Conservation (phyloP, 2,888 invertebrate species). For the Eustalomyia histrio region DNA sequence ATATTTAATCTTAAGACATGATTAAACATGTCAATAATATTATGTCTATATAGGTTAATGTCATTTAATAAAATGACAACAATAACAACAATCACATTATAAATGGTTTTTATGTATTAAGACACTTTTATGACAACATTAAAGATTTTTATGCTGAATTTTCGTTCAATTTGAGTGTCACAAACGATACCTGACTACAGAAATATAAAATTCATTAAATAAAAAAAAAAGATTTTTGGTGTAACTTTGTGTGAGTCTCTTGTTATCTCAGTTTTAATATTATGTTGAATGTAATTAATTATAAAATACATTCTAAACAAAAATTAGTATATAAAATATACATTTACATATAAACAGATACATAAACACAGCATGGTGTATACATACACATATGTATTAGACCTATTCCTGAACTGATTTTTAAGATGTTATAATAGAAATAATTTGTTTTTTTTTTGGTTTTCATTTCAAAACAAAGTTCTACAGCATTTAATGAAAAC, state of each 20-base stretch:
- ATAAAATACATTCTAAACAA: constrained; percentile 29
- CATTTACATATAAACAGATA: no score
- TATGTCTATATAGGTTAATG: background rate
- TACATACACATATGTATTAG: no score
- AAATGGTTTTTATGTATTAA: background rate
- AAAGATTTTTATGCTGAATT: no score
- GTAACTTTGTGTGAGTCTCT: background rate
- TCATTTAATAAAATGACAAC: background rate
- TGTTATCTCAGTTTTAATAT: background rate
- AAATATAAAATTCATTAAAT: no score
- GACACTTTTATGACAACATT: background rate
- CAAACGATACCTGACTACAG: no score
- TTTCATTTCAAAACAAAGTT: no score
- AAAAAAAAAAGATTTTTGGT: background rate
- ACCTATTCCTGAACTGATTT: no score
- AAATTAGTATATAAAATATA: constrained; percentile 8
- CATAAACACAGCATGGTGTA: no score
- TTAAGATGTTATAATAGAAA: no score
- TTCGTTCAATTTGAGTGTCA: no score
- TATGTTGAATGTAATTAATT: constrained; percentile 37
- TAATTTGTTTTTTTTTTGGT: no score
- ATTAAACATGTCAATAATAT: background rate
- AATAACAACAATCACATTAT: background rate
- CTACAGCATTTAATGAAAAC: no score
- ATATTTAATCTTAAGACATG: background rate